Percentiles rank a stretch among this genome's conserved stretches.
phyloP scores from a whole-genome alignment of 2,797 vertebrate genomes.

The Cheirogaleus major region DNA sequence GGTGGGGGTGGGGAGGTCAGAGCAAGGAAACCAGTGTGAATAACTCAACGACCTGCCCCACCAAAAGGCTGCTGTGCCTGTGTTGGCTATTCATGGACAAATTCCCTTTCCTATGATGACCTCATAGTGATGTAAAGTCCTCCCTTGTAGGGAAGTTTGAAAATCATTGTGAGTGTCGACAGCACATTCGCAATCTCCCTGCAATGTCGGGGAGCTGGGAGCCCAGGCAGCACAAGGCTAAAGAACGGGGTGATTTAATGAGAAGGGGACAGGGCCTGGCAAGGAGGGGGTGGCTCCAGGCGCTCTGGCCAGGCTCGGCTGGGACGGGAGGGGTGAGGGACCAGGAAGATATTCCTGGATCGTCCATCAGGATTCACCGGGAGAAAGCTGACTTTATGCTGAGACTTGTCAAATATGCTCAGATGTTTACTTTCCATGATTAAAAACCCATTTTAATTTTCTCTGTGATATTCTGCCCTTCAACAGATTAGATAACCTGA shows the following conservation, averaged over 20 bases:
- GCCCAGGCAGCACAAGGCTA: fast-evolving
- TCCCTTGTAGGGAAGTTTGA: neutral
- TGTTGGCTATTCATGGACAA: too few species aligned
- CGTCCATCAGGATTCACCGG: neutral
- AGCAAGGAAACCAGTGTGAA: neutral
- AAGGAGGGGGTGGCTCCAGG: neutral
- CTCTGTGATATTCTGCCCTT: neutral
- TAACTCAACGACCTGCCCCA: fast-evolving
- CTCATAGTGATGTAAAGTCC: neutral
- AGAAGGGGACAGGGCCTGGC: neutral
- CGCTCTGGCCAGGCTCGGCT: neutral
- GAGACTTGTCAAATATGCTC: neutral
- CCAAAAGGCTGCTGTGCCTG: fast-evolving
- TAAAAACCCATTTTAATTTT: neutral
- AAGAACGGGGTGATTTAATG: fast-evolving
- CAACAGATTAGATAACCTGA: neutral
- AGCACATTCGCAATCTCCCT: too few species aligned
- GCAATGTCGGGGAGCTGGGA: neutral
- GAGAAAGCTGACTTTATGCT: neutral
- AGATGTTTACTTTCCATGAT: neutral
- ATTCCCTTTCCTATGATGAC: neutral
- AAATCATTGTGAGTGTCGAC: fast-evolving
- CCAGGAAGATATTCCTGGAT: neutral
- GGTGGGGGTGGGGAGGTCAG: too few species aligned
- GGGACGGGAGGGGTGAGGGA: neutral